Evolutionary conservation across 2,797 vertebrate genomes (phyloP).

Genomic region (Sitta carolinensis): DNA sequence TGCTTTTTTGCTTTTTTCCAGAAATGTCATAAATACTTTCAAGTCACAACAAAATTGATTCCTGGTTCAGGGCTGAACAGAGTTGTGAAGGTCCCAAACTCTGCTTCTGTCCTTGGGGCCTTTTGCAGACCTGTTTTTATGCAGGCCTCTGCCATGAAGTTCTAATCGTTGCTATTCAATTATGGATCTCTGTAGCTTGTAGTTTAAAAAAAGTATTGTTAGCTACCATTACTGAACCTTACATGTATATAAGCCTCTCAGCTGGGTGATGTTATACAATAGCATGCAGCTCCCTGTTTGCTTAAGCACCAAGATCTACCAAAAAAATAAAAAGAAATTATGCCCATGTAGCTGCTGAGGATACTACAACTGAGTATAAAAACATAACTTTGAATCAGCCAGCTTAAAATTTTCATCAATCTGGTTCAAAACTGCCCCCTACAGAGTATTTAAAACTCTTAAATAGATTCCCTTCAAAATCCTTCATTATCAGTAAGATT

Average conservation of each 20-base stretch:
- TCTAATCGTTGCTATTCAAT: neutral
- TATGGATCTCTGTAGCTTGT: neutral
- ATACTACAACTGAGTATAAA: neutral
- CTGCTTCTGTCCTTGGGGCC: neutral
- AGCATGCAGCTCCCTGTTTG: neutral
- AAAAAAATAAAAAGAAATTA: neutral
- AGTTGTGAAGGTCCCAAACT: neutral
- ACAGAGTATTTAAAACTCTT: constrained; percentile 28
- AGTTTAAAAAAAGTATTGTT: neutral
- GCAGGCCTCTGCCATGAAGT: neutral
- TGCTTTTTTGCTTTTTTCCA: neutral
- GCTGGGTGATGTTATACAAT: neutral
- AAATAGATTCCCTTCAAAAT: neutral
- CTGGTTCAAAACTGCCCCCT: constrained; percentile 52
- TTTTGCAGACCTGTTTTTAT: neutral
- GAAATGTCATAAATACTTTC: neutral
- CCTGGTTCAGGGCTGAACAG: neutral
- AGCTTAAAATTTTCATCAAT: constrained; percentile 19
- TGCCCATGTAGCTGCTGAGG: neutral
- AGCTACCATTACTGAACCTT: neutral
- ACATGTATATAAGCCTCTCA: neutral
- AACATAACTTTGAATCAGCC: neutral
- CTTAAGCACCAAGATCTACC: neutral
- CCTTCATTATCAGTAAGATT: neutral
- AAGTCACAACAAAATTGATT: neutral